phyloP scores from a whole-genome alignment of 2,797 vertebrate species.

The Poeciliopsis infans region DNA sequence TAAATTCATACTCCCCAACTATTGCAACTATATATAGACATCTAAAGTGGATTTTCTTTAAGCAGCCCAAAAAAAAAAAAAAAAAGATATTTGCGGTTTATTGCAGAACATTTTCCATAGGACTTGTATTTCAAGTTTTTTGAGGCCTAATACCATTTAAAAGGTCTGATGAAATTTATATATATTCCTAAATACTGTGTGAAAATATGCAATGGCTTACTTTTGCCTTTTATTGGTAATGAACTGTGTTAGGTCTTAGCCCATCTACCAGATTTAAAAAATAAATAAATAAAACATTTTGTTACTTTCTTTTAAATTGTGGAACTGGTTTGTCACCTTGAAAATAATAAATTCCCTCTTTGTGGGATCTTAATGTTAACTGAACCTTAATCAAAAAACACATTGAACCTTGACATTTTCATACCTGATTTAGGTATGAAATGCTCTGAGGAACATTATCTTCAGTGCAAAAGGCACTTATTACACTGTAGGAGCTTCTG shows the following conservation, averaged over 20 bases:
- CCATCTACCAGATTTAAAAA: background rate
- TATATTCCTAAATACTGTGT: no score
- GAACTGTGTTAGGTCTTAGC: background rate
- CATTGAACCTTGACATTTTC: background rate
- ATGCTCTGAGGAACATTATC: conserved; percentile 91
- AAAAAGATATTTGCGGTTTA: background rate
- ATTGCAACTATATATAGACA: no score
- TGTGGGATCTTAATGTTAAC: background rate
- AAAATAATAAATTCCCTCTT: background rate
- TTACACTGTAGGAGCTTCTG: conserved; percentile 82
- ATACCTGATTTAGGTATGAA: conserved; percentile 93
- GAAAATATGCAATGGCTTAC: background rate
- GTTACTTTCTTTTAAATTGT: background rate
- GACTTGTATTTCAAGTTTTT: background rate
- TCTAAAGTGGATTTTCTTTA: no score
- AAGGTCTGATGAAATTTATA: background rate
- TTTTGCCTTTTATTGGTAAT: background rate
- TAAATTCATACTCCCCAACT: no score
- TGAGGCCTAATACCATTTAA: background rate
- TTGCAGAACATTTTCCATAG: background rate
- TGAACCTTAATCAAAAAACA: background rate
- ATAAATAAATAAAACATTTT: no score
- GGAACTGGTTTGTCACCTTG: background rate
- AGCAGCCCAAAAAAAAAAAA: no score
- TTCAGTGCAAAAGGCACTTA: conserved; percentile 93